These are phyloP conservation scores for Corythornis madagascariensis DNA, from an alignment of 2,113 vertebrate genomes.

Conservation along the genomic window DNA sequence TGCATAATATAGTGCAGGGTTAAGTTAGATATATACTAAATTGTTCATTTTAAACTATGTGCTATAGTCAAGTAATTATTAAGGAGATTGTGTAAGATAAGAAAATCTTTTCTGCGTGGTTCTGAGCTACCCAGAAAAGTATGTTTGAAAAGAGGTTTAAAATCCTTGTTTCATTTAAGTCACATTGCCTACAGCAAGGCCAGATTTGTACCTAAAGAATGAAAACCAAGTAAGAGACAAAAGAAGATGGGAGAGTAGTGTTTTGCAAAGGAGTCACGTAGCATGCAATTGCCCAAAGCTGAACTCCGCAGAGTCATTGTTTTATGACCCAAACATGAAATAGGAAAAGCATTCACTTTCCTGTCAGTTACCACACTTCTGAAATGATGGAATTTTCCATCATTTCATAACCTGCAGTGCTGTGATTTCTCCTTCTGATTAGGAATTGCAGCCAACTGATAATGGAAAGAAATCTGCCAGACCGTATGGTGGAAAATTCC, in stretches of 20 bases:
- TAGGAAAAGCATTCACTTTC: constrained; percentile 1
- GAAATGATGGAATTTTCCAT: constrained; percentile 60
- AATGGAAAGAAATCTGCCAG: constrained; percentile 53
- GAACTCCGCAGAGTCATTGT: background rate
- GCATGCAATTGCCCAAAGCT: background rate
- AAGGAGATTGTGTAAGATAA: background rate
- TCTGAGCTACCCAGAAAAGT: background rate
- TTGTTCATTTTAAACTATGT: background rate
- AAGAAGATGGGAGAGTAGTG: background rate
- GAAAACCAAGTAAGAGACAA: constrained; percentile 9
- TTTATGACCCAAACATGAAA: constrained; percentile 4
- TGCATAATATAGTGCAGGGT: background rate
- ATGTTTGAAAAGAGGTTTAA: background rate
- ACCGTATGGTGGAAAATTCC: constrained; percentile 70
- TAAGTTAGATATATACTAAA: background rate
- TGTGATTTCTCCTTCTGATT: constrained; percentile 54
- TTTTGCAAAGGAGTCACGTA: background rate
- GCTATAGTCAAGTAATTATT: background rate
- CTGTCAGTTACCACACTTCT: background rate
- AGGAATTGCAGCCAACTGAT: constrained; percentile 47
- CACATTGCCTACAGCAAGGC: background rate
- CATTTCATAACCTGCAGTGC: constrained; percentile 31
- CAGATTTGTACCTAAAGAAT: constrained; percentile 19
- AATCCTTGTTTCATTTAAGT: background rate
- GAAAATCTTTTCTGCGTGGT: background rate